A percentile compares a stretch with the other conserved stretches of the same genome.
Conservation (phyloP, 2,113 vertebrate genomes). For the Gopherus evgoodei region DNA sequence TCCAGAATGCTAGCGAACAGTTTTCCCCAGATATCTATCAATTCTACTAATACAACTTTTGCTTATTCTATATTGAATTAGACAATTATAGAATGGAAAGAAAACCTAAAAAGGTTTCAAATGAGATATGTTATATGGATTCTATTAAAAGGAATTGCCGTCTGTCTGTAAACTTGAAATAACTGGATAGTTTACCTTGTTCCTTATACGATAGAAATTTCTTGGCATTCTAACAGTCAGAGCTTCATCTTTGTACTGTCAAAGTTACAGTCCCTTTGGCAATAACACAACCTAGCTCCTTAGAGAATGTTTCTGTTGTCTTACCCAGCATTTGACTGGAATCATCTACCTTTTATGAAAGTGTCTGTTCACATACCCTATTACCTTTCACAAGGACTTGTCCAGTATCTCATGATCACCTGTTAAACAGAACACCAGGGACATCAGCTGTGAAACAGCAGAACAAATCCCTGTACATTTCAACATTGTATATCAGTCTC, state of each 20-base stretch:
- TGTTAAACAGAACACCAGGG: not conserved
- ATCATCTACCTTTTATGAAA: not conserved
- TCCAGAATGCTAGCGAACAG: not conserved
- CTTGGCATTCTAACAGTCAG: not conserved
- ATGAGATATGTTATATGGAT: not conserved
- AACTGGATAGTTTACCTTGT: not conserved
- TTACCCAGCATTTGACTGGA: not conserved
- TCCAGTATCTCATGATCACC: not conserved
- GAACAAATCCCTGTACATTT: not conserved
- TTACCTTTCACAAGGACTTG: not conserved
- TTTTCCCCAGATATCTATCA: not conserved
- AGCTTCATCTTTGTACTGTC: not conserved
- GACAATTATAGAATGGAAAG: not conserved
- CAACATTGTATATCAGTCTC: not conserved
- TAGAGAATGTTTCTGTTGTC: not conserved
- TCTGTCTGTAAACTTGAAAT: not conserved
- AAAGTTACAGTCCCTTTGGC: not conserved
- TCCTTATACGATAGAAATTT: not conserved
- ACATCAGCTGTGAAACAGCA: not conserved
- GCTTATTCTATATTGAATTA: not conserved
- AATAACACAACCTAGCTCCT: not conserved
- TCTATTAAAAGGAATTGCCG: not conserved
- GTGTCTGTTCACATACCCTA: not conserved
- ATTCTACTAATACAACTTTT: not conserved
- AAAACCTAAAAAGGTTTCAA: not conserved